A percentile compares a stretch with the other conserved stretches of the same genome.
These are phyloP conservation scores for Macroglossus sobrinus DNA, from an alignment of 2,113 vertebrate species.

Conservation along the genomic window DNA sequence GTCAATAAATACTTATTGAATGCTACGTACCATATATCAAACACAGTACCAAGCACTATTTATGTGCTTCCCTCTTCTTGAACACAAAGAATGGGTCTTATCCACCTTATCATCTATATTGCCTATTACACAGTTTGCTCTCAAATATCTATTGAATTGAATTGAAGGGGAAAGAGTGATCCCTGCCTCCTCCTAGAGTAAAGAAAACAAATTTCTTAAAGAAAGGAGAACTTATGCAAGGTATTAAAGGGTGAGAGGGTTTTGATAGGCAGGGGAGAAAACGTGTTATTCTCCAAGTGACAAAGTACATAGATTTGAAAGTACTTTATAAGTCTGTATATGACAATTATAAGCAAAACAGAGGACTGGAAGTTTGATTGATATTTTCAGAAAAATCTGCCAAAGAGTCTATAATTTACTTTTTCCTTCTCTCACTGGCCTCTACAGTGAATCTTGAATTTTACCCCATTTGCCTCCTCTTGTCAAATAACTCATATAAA, in stretches of 20 bases:
- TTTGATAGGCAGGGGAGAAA: neutral
- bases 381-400: neutral
- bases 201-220: neutral
- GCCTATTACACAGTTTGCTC: neutral
- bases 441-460: neutral
- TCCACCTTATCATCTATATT: neutral
- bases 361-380: neutral
- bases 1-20: neutral
- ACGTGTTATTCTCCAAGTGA: neutral
- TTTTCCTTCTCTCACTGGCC: neutral
- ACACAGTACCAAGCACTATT: neutral
- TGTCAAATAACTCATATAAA: slow-evolving; percentile 35
- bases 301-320: neutral
- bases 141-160: neutral
- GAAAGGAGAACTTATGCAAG: neutral
- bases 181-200: neutral
- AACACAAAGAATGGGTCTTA: neutral
- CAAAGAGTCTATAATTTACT: neutral
- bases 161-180: neutral
- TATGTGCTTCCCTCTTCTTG: neutral
- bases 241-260: neutral
- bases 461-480: neutral
- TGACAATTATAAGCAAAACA: slow-evolving; percentile 36
- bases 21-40: neutral
- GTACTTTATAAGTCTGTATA: neutral